Percentiles rank a stretch among this genome's conserved stretches.
Evolutionary conservation across 1,140 invertebrate genomes (phyloP).

Genomic region (Caenorhabditis elegans): WBcel235 BX284604.4:11231501-11232000

Average conservation of each 20-base stretch:
- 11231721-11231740: background rate
- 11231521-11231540: too few species aligned
- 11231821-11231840: too few species aligned
- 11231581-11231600: conserved; percentile 34
- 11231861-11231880: too few species aligned
- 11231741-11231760: conserved; percentile 2
- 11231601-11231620: conserved; percentile 14
- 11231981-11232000: background rate
- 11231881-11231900: background rate
- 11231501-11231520: too few species aligned
- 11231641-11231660: too few species aligned
- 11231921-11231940: background rate
- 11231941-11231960: conserved; percentile 11
- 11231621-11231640: conserved; percentile 30
- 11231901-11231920: background rate
- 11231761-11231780: background rate
- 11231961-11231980: conserved; percentile 13
- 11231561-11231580: conserved; percentile 29
- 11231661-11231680: background rate
- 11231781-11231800: background rate
- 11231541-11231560: too few species aligned
- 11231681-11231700: background rate
- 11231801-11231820: too few species aligned
- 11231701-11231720: background rate
- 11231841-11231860: too few species aligned